These are phyloP conservation scores for Azemiops feae DNA, from an alignment of 2,113 vertebrate species.

Conservation along the genomic window DNA sequence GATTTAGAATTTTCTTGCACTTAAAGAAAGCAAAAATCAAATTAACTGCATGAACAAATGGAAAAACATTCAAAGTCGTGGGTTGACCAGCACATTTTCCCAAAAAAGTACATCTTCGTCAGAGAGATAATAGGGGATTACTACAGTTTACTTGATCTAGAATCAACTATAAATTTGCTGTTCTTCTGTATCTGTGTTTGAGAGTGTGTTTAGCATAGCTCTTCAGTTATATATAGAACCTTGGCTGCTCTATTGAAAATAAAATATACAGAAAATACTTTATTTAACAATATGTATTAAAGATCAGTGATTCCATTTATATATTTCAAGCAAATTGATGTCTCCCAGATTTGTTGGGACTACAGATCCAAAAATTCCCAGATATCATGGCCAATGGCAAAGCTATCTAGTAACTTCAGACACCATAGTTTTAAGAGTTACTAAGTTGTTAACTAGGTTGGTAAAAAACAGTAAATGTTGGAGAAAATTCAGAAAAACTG, in stretches of 20 bases:
- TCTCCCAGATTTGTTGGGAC: background rate
- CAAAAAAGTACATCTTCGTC: background rate
- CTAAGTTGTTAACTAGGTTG: background rate
- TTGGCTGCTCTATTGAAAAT: background rate
- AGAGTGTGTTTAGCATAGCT: background rate
- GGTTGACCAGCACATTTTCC: background rate
- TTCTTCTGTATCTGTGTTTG: background rate
- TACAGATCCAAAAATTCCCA: background rate
- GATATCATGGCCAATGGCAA: background rate
- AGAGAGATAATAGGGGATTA: background rate
- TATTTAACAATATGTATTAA: background rate
- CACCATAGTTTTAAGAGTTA: background rate
- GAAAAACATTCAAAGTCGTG: conserved; percentile 6
- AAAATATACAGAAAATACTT: background rate
- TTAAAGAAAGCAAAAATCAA: background rate
- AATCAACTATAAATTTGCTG: background rate
- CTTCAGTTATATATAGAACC: too few species aligned
- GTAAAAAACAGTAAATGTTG: background rate
- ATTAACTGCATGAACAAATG: conserved; percentile 13
- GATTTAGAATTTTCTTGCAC: background rate
- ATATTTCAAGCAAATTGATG: background rate
- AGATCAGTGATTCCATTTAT: background rate
- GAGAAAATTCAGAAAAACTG: background rate
- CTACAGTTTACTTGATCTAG: background rate
- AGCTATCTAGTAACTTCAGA: background rate